Conservation (phyloP, 1,140 invertebrate genomes). For the Tetramorium alpestre region DNA sequence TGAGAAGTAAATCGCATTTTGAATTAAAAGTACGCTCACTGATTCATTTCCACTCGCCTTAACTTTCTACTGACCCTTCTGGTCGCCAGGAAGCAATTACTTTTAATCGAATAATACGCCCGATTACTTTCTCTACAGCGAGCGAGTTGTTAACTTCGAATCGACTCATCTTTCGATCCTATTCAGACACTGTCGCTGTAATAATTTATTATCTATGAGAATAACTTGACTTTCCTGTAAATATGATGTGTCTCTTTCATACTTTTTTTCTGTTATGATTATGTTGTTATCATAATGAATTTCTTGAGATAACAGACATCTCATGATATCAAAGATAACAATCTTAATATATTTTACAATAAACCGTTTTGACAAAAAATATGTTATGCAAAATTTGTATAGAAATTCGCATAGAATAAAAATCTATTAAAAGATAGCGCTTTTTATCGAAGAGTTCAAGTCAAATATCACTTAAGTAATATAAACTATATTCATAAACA, state of each 20-base stretch:
- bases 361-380: not conserved
- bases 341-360: not conserved
- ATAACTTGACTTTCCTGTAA: not conserved
- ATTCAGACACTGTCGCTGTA: not conserved
- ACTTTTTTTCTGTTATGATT: not conserved
- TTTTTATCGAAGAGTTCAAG: not conserved
- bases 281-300: not conserved
- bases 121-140: slow-evolving; percentile 34
- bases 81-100: slow-evolving; percentile 19
- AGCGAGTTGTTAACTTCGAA: slow-evolving; percentile 21
- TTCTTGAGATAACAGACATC: not conserved
- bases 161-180: slow-evolving; percentile 1
- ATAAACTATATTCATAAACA: not conserved
- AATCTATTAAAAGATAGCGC: not conserved
- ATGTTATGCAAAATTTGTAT: not conserved
- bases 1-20: not conserved
- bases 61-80: slow-evolving; percentile 29
- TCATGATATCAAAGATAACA: not conserved
- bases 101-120: slow-evolving; percentile 45
- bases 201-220: slow-evolving; percentile 33
- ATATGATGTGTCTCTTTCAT: not conserved
- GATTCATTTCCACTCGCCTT: not conserved
- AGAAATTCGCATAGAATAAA: not conserved
- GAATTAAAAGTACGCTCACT: not conserved
- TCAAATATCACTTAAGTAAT: not conserved